phyloP scores from a whole-genome alignment of 2,888 invertebrate species.

The Lithophane ornitopus region DNA sequence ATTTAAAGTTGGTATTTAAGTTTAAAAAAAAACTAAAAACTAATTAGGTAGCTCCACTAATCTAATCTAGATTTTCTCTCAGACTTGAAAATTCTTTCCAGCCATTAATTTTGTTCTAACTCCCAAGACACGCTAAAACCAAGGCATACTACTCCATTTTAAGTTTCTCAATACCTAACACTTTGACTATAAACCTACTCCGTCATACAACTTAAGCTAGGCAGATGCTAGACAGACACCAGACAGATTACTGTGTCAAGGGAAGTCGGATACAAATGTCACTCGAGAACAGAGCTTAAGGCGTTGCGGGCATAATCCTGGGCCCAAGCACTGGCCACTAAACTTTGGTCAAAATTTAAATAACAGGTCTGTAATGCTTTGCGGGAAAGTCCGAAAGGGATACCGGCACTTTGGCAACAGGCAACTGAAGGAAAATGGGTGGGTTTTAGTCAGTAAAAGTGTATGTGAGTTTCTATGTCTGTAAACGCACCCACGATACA shows the following conservation, averaged over 20 bases:
- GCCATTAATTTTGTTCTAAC: slow-evolving; percentile 8
- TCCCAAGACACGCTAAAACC: slow-evolving; percentile 4
- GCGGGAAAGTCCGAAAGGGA: too few relatives aligned
- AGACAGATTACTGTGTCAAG: slow-evolving; percentile 65
- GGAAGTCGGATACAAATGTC: slow-evolving; percentile 56
- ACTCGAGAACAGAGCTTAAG: slow-evolving; percentile 56
- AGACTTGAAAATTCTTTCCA: neutral
- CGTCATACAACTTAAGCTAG: slow-evolving; percentile 42
- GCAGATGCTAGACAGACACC: slow-evolving; percentile 46
- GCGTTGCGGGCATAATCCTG: slow-evolving; percentile 60
- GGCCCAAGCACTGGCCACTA: slow-evolving; percentile 18
- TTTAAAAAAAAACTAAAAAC: neutral
- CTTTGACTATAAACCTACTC: slow-evolving; percentile 28
- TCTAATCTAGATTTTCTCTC: neutral
- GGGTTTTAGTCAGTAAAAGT: too few relatives aligned
- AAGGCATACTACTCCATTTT: neutral
- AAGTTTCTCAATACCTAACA: slow-evolving; percentile 16
- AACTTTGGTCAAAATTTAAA: slow-evolving; percentile 49
- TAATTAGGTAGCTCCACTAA: slow-evolving; percentile 3
- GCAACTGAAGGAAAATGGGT: too few relatives aligned
- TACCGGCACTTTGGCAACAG: too few relatives aligned
- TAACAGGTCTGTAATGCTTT: slow-evolving; percentile 18
- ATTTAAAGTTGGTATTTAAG: slow-evolving; percentile 13
- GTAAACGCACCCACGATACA: too few relatives aligned
- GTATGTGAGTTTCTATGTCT: too few relatives aligned